Base-by-base conservation (phyloP, 2,888 invertebrate species). In the Macrophya annulata region DNA sequence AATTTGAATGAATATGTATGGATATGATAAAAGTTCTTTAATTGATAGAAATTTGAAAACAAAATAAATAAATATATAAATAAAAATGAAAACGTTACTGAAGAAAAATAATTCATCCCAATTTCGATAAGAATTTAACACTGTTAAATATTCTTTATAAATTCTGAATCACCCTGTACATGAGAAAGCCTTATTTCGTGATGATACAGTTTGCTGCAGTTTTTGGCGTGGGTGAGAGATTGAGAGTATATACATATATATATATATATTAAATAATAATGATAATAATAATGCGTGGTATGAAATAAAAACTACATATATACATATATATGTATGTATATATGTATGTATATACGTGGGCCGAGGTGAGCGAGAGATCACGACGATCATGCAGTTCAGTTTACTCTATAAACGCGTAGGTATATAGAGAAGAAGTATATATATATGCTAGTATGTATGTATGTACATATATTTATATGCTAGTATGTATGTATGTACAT, bases 391-490 rank as follows among this genome's bases (percentile, higher is more conserved):
- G 51, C 51, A 51, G 17, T 51, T 51, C 5, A 51, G 51, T 51
- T 51, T 51, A 51, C 51, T 17, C 1, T 31, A 31, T 31, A 31
- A 62, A 10, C 1, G 62, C 25, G 62, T 62, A 25, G 62, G 62
- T 31, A 65, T 31, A 31, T 25, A 10, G 43, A 45, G 40, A 25
- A 55, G 10, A 62, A 81, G 62, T 82, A 59, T 85, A 59, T 85
- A 83, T 85, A 83, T 85, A 59, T 83, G 82, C 31, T 31, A 1
- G 31, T 31, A 31, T 31, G 31, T 31, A 85, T 85, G 77, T 85
- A 85, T 82, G 45, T 79, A 72, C 40, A 59, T n/a, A n/a, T n/a
- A n/a, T n/a, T n/a, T n/a, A n/a, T n/a, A n/a, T n/a, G n/a, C n/a
- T n/a, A n/a, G n/a, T n/a, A n/a, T n/a, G n/a, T n/a, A 37, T 48